Conservation (phyloP, 2,888 invertebrate species). For the Caenorhabditis parvicauda region DNA sequence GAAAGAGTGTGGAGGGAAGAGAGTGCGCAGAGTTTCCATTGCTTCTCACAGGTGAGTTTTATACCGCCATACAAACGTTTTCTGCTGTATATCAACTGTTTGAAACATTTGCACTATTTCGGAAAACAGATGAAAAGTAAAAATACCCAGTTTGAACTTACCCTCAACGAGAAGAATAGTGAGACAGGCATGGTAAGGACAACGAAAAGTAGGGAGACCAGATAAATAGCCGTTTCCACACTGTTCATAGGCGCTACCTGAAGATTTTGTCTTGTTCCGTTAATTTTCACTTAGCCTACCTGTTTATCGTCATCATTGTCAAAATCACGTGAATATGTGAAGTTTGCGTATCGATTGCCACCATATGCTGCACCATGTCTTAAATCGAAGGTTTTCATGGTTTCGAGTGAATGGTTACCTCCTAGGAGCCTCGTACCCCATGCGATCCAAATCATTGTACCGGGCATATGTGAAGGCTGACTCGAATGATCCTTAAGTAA, state of each 20-base stretch:
- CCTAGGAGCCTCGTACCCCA: conserved; percentile 41
- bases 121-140: background rate
- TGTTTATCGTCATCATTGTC: conserved; percentile 23
- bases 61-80: background rate
- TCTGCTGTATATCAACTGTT: background rate
- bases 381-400: background rate
- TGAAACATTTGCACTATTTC: background rate
- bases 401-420: conserved; percentile 16
- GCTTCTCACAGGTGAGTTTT: background rate
- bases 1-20: background rate
- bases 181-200: conserved; percentile 56
- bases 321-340: conserved; percentile 34
- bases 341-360: conserved; percentile 29
- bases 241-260: conserved; percentile 7
- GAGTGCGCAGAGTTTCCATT: too few relatives aligned
- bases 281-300: conserved; percentile 2
- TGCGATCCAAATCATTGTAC: conserved; percentile 47
- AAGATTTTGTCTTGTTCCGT: background rate
- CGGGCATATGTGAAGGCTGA: conserved; percentile 47
- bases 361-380: too few relatives aligned
- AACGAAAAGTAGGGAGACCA: conserved; percentile 42
- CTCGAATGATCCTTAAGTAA: conserved; percentile 41
- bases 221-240: conserved; percentile 32
- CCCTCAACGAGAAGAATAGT: conserved; percentile 54
- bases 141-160: conserved; percentile 14